These are phyloP conservation scores for Antitype chi DNA, from an alignment of 2,888 invertebrate species.

Conservation along the genomic window DNA sequence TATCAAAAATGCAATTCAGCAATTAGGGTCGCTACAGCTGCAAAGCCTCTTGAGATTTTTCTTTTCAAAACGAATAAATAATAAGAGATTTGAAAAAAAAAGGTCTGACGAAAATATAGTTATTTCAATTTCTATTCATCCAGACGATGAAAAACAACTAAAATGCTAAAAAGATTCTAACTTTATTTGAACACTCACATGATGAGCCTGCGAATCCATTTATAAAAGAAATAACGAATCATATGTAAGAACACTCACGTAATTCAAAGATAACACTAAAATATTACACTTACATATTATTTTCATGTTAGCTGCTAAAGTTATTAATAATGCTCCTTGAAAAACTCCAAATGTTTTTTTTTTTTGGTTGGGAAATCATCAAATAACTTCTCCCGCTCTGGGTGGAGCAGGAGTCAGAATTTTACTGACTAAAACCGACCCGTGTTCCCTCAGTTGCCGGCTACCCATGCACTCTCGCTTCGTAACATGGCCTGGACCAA, in stretches of 20 bases:
- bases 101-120: background rate
- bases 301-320: background rate
- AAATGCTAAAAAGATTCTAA: background rate
- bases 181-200: background rate
- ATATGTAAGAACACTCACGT: background rate
- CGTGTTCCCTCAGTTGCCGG: too few relatives aligned
- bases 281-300: background rate
- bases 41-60: background rate
- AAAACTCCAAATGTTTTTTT: background rate
- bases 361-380: too few relatives aligned
- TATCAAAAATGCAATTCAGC: too few relatives aligned
- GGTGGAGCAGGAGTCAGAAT: too few relatives aligned
- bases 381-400: too few relatives aligned
- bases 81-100: background rate
- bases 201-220: background rate
- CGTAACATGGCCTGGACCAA: too few relatives aligned
- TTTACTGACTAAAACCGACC: too few relatives aligned
- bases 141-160: background rate
- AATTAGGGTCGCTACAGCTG: too few relatives aligned
- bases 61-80: background rate
- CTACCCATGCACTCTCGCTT: too few relatives aligned
- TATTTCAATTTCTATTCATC: slow-evolving; percentile 9
- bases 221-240: slow-evolving; percentile 8
- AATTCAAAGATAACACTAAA: slow-evolving; percentile 2
- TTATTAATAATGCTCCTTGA: background rate